Base-by-base conservation (phyloP, 2,888 invertebrate genomes). In the Lasioglossum marginatum region DNA sequence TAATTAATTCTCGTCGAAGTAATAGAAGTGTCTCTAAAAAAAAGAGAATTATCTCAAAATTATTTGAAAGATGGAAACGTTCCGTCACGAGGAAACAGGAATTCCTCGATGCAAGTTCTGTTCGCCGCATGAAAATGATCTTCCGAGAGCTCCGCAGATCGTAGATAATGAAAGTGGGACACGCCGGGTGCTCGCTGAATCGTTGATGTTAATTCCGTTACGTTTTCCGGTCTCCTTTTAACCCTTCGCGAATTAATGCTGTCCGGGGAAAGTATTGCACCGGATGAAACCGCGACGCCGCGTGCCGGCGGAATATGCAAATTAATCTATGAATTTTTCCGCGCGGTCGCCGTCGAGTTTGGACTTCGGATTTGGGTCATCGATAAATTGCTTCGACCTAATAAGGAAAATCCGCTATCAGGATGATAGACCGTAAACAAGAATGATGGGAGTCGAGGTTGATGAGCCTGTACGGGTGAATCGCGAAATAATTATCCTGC, bases 91-190 rank as follows among this genome's bases (percentile, higher is more conserved):
- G 68, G 71, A 75, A 86, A 83, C 23, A 4, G 8, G 63, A 48
- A 85, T 74, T 71, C 70, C 74, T 16, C 77, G 76, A 84, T 83
- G 75, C 74, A 76, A 72, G 78, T 81, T 72, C 77, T 45, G 45
- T 60, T 63, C 72, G 10, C 34, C 45, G 70, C 76, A 81, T 71
- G 85, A 86, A 85, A 77, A 78, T 83, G 75, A 86, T 86, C 77
- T 86, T 57, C 72, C 78, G 34, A 66, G 37, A 45, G 74, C 77
- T 63, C 31, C 52, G 70, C 63, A 78, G 75, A 81, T 81, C 52
- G 70, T 34, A 48, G 83, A 83, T 86, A 83, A 86, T 81, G 83
- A 83, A 86, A 86, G 83, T 86, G 75, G 85, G 73, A 72, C 85
- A 78, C 66, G 66, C 60, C 60, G 66, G 66, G 27, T 34, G 75